Percentiles rank a stretch among this genome's conserved stretches.
Evolutionary conservation across 2,113 vertebrate genomes (phyloP).

Genomic region (Shinisaurus crocodilurus): DNA sequence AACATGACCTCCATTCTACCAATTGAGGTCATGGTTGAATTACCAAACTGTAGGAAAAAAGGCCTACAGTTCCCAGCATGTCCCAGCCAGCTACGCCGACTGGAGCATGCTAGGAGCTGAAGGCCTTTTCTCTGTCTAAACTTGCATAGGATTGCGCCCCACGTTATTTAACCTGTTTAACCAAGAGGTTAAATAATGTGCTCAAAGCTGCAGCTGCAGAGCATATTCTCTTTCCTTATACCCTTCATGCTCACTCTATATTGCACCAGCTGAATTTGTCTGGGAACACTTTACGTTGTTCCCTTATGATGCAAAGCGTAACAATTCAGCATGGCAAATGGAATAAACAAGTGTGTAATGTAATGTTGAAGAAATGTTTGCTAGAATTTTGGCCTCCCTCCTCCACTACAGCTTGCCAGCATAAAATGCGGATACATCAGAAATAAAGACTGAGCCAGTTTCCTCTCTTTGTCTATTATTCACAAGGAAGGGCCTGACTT

Average conservation of each 20-base stretch:
- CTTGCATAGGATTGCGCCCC: no score
- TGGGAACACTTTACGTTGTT: conserved; percentile 45
- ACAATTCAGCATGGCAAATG: conserved; percentile 7
- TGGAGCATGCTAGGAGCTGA: no score
- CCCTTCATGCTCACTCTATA: not conserved
- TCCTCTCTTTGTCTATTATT: conserved; percentile 23
- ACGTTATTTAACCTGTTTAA: no score
- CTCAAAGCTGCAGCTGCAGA: not conserved
- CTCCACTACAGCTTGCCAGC: conserved; percentile 4
- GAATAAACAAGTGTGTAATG: not conserved
- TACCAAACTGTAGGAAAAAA: no score
- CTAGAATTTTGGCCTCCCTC: conserved; percentile 51
- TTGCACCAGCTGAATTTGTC: not conserved
- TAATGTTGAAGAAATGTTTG: conserved; percentile 23
- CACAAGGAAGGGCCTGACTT: conserved; percentile 24
- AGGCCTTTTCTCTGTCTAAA: no score
- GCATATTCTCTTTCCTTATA: conserved; percentile 20
- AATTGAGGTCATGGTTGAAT: not conserved
- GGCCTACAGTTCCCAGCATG: no score
- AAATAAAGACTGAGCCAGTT: not conserved
- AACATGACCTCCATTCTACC: not conserved
- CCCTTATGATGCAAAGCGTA: conserved; percentile 32
- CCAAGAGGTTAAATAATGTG: not conserved
- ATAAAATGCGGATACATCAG: conserved; percentile 47
- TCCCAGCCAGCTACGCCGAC: no score